phyloP scores from a whole-genome alignment of 2,888 invertebrate species.

The Carcina quercana region DNA sequence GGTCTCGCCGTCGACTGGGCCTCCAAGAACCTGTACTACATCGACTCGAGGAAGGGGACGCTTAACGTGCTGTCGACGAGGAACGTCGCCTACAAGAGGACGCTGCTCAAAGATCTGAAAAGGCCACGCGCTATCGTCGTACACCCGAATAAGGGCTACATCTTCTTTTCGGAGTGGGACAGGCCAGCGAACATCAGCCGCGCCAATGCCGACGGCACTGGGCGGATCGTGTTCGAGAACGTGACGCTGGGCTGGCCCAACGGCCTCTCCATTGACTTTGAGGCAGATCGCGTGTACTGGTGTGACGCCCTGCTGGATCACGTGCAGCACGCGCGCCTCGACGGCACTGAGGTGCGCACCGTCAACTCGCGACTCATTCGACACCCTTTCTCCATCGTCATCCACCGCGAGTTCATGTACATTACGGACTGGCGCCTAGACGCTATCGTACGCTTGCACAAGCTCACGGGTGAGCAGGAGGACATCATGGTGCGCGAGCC shows the following conservation, averaged over 20 bases:
- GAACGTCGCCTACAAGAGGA: conserved; percentile 88
- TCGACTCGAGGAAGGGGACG: conserved; percentile 95
- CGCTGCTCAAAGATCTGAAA: conserved; percentile 89
- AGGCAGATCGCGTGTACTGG: conserved; percentile 94
- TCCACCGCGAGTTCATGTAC: conserved; percentile 93
- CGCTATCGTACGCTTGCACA: conserved; percentile 93
- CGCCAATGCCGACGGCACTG: conserved; percentile 92
- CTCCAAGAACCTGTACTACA: conserved; percentile 95
- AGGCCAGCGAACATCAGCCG: conserved; percentile 97
- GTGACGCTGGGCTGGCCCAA: conserved; percentile 98
- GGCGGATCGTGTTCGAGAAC: conserved; percentile 90
- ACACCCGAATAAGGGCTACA: conserved; percentile 94
- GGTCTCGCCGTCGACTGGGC: conserved; percentile 97
- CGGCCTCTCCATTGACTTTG: conserved; percentile 94
- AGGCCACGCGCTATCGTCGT: conserved; percentile 97
- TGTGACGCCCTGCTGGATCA: conserved; percentile 97
- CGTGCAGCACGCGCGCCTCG: conserved; percentile 93
- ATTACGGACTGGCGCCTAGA: conserved; percentile 98
- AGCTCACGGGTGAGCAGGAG: conserved; percentile 90
- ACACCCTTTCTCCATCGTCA: conserved; percentile 94
- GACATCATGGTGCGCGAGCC: conserved; percentile 91
- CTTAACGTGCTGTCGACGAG: conserved; percentile 93
- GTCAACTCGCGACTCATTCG: conserved; percentile 89
- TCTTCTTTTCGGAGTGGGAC: conserved; percentile 98
- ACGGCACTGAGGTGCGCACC: conserved; percentile 93